A percentile compares a stretch with the other conserved stretches of the same genome.
Evolutionary conservation across 2,113 vertebrate genomes (phyloP).

Genomic region (Spizaetus ornatus): DNA sequence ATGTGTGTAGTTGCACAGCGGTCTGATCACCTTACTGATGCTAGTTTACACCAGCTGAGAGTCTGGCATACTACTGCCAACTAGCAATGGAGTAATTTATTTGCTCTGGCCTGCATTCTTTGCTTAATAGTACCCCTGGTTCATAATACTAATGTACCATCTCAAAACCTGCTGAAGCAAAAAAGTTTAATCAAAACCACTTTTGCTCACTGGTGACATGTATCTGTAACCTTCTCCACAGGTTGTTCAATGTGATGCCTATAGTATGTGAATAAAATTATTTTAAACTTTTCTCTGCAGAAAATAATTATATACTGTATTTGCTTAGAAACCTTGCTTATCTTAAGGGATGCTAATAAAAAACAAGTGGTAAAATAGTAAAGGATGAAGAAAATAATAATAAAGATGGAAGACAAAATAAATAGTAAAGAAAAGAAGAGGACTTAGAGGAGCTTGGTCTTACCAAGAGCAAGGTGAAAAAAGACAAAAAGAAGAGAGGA

Average conservation of each 20-base stretch:
- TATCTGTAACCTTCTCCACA: not conserved
- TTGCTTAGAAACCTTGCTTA: not conserved
- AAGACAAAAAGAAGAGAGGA: not conserved
- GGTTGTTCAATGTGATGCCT: not conserved
- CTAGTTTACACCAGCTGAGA: not conserved
- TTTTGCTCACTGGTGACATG: not conserved
- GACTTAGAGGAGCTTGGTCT: not conserved
- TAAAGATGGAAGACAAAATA: not conserved
- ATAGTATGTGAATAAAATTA: not conserved
- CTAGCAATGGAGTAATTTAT: not conserved
- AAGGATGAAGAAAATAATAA: not conserved
- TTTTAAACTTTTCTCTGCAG: not conserved
- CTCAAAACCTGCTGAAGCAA: not conserved
- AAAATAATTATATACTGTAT: not conserved
- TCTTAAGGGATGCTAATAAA: not conserved
- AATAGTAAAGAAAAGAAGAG: not conserved
- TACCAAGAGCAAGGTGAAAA: not conserved
- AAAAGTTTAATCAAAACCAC: not conserved
- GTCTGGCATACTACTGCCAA: not conserved
- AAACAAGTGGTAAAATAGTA: not conserved
- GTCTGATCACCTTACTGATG: not conserved
- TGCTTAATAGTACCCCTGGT: not conserved
- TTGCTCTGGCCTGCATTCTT: not conserved
- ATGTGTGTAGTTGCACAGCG: not conserved
- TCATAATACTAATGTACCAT: not conserved